Conservation (phyloP, 2,888 invertebrate species). For the Synanthedon andrenaeformis region DNA sequence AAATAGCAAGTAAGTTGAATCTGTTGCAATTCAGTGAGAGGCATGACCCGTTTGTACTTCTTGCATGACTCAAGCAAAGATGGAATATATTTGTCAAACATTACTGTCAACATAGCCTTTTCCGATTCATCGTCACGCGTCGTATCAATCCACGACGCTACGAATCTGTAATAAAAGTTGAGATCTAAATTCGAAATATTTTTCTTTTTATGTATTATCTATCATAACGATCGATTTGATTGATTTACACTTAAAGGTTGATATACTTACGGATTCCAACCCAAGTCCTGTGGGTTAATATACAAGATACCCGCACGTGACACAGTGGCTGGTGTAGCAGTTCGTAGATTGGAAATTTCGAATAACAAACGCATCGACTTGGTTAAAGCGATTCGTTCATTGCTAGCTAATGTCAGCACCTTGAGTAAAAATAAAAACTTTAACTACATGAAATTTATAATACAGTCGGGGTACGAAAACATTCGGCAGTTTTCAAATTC, state of each 20-base stretch:
- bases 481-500: no score
- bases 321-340: conserved; percentile 96
- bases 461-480: neutral
- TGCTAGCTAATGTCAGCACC: conserved; percentile 92
- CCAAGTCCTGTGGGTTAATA: conserved; percentile 93
- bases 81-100: conserved; percentile 95
- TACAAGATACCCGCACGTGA: conserved; percentile 95
- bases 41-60: conserved; percentile 90
- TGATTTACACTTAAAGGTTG: no score
- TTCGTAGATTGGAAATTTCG: conserved; percentile 89
- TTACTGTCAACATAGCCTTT: conserved; percentile 82
- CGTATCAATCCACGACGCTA: conserved; percentile 89
- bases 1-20: conserved; percentile 89
- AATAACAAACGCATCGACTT: conserved; percentile 92
- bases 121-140: conserved; percentile 78
- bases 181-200: neutral
- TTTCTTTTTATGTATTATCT: neutral
- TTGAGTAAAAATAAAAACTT: conserved; percentile 14
- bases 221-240: no score
- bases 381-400: conserved; percentile 92
- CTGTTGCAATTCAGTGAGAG: conserved; percentile 90
- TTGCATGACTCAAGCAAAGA: conserved; percentile 81
- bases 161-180: conserved; percentile 68
- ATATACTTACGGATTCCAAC: conserved; percentile 88
- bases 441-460: neutral